These are phyloP conservation scores for Aselliscus stoliczkanus DNA, from an alignment of 2,797 vertebrate species.

Conservation along the genomic window DNA sequence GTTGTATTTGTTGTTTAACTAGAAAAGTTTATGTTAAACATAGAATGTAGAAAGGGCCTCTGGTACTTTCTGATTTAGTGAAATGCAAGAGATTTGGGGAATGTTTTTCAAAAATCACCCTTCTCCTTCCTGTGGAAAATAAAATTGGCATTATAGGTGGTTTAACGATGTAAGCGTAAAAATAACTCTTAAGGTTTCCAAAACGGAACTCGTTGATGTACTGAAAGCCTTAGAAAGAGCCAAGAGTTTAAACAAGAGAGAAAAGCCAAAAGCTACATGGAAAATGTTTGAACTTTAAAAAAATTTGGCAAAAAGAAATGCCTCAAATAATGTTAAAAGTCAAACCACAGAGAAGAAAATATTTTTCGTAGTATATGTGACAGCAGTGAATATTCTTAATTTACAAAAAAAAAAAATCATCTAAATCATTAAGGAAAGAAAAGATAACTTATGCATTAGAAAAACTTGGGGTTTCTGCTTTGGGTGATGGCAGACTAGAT, in stretches of 20 bases:
- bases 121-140: slow-evolving; percentile 44
- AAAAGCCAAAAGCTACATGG: neutral
- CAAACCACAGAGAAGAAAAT: neutral
- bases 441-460: neutral
- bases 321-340: neutral
- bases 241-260: neutral
- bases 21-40: neutral
- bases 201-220: slow-evolving; percentile 6
- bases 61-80: slow-evolving; percentile 4
- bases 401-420: neutral
- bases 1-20: neutral
- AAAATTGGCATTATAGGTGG: slow-evolving; percentile 48
- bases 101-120: neutral
- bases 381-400: neutral
- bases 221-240: neutral
- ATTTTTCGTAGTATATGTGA: neutral
- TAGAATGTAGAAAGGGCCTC: neutral
- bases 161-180: slow-evolving; percentile 12
- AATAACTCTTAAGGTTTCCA: slow-evolving; percentile 29
- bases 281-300: neutral
- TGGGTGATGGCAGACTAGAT: neutral
- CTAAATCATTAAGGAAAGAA: neutral
- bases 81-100: slow-evolving; percentile 43
- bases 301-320: neutral
- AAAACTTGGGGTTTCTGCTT: neutral